These are phyloP conservation scores for Crocidura indochinensis DNA, from an alignment of 2,797 vertebrate genomes.

Conservation along the genomic window DNA sequence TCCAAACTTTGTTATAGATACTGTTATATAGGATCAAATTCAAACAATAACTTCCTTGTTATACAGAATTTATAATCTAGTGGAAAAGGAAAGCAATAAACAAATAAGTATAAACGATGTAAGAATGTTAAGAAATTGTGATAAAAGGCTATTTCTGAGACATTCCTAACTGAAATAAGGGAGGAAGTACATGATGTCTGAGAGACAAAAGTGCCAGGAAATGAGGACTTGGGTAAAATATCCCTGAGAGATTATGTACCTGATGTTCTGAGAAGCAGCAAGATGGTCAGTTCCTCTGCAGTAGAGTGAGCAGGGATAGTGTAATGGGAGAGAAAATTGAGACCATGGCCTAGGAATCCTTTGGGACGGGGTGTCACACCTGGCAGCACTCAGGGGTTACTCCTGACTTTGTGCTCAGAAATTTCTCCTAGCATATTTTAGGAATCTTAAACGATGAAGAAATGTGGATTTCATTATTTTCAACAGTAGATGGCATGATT, in stretches of 20 bases:
- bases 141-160: neutral
- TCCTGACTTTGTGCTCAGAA: no score
- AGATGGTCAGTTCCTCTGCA: neutral
- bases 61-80: slow-evolving; percentile 39
- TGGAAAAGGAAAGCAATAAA: neutral
- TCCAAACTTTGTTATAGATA: no score
- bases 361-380: no score
- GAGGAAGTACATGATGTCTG: neutral
- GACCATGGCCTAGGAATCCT: neutral
- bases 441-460: neutral
- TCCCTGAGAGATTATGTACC: neutral
- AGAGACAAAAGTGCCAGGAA: neutral
- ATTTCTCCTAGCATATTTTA: neutral
- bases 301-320: neutral
- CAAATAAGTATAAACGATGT: neutral
- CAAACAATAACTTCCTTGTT: neutral
- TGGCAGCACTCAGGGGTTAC: no score
- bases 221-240: neutral
- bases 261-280: neutral
- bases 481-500: neutral
- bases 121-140: neutral
- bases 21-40: neutral
- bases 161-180: neutral
- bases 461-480: neutral
- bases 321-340: rapidly evolving